Base-by-base conservation (phyloP, 2,113 vertebrate genomes). In the Donacobius atricapilla region DNA sequence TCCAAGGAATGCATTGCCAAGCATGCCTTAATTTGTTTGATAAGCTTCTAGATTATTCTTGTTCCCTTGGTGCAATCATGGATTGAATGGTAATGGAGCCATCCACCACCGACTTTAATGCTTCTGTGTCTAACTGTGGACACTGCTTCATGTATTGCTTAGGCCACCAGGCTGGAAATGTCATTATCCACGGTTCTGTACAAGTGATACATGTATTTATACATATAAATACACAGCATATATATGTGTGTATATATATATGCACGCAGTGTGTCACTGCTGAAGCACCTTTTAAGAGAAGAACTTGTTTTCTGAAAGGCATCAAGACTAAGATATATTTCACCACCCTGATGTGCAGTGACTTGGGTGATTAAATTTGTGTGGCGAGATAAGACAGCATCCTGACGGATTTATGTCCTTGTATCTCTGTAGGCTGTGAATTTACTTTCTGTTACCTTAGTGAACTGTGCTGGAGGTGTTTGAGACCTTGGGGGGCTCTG, bases 311-410 rank as follows among this genome's bases (percentile, higher is more conserved):
- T 91, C 60, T 90, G 45, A 54, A 78, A 87, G 76, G 40, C 76
- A 51, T 70, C 71, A 31, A 57, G 92, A 89, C 71, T 60, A 53
- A 94, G 88, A 89, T 86, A 53, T 90, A 70, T 96, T 83, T 93
- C 14, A 7, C 70, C 73, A 75, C 48, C 44, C 71, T 80, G 76
- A 89, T 66, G 68, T 73, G 76, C 51, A 81, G 68, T 1, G 5
- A 94, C 79, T 73, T 92, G 53, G 76, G 76, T 95, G 94, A 97
- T 93, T 94, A 90, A 93, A 89, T 96, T 88, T 87, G 60, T 75
- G 88, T 83, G 72, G 79, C 7, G 28, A 96, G 90, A 88, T 75
- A 88, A 94, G 90, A 93, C 88, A 93, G 86, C 48, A 23, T 79
- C 44, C 90, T 80, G 92, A 92, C 93, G 90, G 94, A 93, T 95